phyloP scores from a whole-genome alignment of 2,888 invertebrate genomes.

The Amblyteles armatorius region DNA sequence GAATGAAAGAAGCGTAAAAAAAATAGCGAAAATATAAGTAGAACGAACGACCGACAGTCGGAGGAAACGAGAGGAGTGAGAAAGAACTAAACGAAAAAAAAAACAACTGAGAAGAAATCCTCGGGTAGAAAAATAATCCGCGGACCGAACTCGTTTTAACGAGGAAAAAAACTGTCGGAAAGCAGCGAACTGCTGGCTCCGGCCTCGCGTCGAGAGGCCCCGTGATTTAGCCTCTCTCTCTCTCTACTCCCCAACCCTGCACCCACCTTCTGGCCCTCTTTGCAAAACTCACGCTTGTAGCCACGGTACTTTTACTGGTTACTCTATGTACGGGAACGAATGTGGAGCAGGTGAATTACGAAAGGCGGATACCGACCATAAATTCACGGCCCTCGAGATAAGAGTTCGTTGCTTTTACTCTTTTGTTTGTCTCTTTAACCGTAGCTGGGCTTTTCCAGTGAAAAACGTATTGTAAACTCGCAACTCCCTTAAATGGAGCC shows the following conservation, averaged over 20 bases:
- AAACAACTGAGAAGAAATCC: constrained; percentile 29
- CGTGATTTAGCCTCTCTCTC: constrained; percentile 65
- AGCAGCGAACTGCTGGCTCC: constrained; percentile 32
- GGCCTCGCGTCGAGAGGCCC: constrained; percentile 54
- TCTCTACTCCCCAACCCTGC: constrained; percentile 19
- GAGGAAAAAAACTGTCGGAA: constrained; percentile 60
- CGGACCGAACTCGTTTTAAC: constrained; percentile 75
- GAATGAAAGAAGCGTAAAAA: constrained; percentile 15
- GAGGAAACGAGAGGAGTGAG: constrained; percentile 30
- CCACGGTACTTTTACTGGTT: constrained; percentile 58
- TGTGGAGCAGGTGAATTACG: constrained; percentile 69
- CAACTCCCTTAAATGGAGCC: not conserved
- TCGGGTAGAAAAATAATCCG: constrained; percentile 76
- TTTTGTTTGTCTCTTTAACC: constrained; percentile 14
- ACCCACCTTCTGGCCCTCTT: constrained; percentile 14
- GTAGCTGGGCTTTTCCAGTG: constrained; percentile 11
- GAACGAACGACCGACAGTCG: constrained; percentile 45
- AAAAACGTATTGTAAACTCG: constrained; percentile 19
- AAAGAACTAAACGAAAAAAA: constrained; percentile 17
- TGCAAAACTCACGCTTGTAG: constrained; percentile 42
- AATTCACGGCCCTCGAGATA: constrained; percentile 65
- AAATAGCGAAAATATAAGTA: constrained; percentile 53
- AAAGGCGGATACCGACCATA: constrained; percentile 67
- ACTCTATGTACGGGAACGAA: constrained; percentile 54
- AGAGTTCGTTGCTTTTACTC: constrained; percentile 54